Evolutionary conservation across 2,888 invertebrate species (phyloP), one percentile per base, ranked within the genome.

Genomic region (Andrena bicolor): DNA sequence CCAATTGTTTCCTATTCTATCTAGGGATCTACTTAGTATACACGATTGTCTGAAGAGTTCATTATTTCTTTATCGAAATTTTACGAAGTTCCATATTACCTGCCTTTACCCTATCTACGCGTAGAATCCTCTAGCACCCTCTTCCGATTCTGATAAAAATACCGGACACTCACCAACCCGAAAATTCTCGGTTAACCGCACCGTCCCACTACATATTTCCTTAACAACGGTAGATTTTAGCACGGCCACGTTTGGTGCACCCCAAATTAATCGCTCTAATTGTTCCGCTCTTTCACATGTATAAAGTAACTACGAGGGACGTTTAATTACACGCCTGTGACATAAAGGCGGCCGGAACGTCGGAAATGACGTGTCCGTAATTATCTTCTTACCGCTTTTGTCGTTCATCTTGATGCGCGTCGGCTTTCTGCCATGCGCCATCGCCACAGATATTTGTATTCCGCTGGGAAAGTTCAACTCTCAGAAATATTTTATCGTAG

Each of bases 311-410:
- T 49, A n/a, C 23, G 60, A 41, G 60, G 77, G 41, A 51, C 70
- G 32, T 77, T 85, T 85, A 88, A 90, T 89, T 83, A 83, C 75
- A 58, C 71, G 86, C 76, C 84, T 82, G 86, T 84, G 84, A 86
- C 79, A 71, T 76, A 68, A 83, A 80, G 78, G 80, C 66, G 81
- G 76, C 78, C 65, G 80, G 72, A 66, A 76, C 73, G 63, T 75
- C 63, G 78, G 72, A 72, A 85, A 81, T 74, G 63, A 61, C 58
- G 75, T 23, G 51, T 26, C 23, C 35, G 69, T 63, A 78, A 78
- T 75, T 83, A 77, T 85, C 72, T 58, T 71, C 41, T 51, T 35
- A 70, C 58, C 41, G 65, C 20, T 71, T 41, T 65, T 71, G 70
- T 70, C 28, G 35, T 13, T 77, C 20, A 26, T 66, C 61, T 60